Evolutionary conservation across 2,113 vertebrate genomes (phyloP).

Genomic region (Cyprinodon variegatus): DNA sequence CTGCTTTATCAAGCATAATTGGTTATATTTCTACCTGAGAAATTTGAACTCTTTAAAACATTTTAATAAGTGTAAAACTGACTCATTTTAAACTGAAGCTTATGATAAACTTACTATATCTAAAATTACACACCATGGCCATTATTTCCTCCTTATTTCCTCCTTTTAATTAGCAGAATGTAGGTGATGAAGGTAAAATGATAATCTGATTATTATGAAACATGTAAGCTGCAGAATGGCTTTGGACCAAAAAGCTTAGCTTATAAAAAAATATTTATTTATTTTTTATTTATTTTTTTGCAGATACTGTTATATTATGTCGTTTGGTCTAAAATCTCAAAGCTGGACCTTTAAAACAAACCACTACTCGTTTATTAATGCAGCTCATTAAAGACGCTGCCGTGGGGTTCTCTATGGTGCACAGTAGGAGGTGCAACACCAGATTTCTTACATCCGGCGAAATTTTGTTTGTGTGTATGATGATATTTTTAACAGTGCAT

Average conservation of each 20-base stretch:
- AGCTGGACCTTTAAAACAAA: constrained; percentile 5
- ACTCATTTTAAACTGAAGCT: not conserved
- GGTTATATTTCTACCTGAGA: not conserved
- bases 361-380: not conserved
- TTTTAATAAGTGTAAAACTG: not conserved
- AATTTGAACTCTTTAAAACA: not conserved
- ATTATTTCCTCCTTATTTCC: not conserved
- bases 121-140: not conserved
- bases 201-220: not conserved
- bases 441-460: not conserved
- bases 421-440: not conserved
- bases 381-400: constrained; percentile 8
- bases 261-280: constrained; percentile 10
- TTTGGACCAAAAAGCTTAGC: constrained; percentile 54
- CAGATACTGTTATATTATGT: not conserved
- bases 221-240: constrained; percentile 46
- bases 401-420: not conserved
- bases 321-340: not conserved
- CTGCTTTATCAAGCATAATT: not conserved
- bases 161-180: not conserved
- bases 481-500: not conserved
- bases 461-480: not conserved
- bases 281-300: not conserved
- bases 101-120: not conserved
- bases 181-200: constrained; percentile 13